phyloP scores from a whole-genome alignment of 2,797 vertebrate genomes.

The Capromys pilorides region DNA sequence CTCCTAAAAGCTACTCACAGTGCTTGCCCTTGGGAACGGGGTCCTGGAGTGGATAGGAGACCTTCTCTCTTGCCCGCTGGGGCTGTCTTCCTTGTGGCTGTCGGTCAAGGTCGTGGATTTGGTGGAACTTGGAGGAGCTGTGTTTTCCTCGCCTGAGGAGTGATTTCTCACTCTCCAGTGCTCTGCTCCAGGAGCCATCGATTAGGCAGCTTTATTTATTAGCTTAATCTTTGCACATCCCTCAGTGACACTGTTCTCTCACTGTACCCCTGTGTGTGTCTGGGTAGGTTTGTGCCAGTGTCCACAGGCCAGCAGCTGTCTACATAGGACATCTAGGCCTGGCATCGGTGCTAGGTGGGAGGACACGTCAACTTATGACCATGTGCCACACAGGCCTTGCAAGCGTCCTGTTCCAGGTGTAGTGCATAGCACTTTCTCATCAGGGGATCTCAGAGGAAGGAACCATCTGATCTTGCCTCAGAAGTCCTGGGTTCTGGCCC shows the following conservation, averaged over 20 bases:
- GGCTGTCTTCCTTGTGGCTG: background rate
- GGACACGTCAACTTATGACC: background rate
- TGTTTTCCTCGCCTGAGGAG: background rate
- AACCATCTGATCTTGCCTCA: background rate
- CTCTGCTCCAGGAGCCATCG: constrained; percentile 44
- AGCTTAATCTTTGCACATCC: constrained; percentile 52
- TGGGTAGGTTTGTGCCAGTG: background rate
- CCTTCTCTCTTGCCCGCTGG: background rate
- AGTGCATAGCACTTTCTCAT: background rate
- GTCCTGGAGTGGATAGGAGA: background rate
- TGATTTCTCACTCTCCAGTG: constrained; percentile 34
- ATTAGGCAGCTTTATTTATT: constrained; percentile 56
- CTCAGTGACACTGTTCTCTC: background rate
- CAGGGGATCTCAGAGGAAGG: background rate
- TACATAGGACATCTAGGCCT: background rate
- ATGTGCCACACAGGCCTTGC: background rate
- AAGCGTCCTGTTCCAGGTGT: background rate
- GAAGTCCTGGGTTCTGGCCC: background rate
- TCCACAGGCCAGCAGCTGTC: background rate
- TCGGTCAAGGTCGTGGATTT: background rate
- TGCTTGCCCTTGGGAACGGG: background rate
- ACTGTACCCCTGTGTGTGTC: background rate
- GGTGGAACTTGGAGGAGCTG: background rate
- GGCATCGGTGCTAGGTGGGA: background rate
- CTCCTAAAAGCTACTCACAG: background rate